phyloP scores from a whole-genome alignment of 1,140 invertebrate species.

The Portunus trituberculatus region DNA sequence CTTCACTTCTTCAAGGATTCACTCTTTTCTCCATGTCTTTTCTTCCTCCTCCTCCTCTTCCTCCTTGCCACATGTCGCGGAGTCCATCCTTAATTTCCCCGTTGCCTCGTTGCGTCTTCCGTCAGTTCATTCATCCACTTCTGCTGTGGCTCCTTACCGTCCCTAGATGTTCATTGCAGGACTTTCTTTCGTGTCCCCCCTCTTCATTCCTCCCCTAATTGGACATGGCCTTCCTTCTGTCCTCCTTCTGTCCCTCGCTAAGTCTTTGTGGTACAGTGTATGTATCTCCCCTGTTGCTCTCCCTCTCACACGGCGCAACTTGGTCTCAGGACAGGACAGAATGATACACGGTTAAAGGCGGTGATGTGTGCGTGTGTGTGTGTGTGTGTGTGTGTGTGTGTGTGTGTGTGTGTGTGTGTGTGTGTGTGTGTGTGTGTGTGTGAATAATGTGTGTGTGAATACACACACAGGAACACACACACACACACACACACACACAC shows the following conservation, averaged over 20 bases:
- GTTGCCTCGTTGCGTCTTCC: no score
- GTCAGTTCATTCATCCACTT: no score
- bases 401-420: slow-evolving; percentile 45
- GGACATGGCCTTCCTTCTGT: no score
- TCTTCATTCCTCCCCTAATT: background rate
- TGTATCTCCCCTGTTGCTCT: background rate
- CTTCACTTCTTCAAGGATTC: background rate
- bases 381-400: slow-evolving; percentile 48
- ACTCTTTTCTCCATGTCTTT: background rate
- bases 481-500: no score
- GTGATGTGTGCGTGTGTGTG: slow-evolving; percentile 30
- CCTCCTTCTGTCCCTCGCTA: no score
- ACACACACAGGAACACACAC: no score
- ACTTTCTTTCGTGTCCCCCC: background rate
- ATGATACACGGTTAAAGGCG: background rate
- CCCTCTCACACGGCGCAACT: background rate
- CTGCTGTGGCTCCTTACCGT: background rate
- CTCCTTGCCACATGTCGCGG: background rate
- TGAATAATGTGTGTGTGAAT: no score
- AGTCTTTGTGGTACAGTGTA: background rate
- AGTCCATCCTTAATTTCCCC: no score
- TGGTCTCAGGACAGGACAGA: background rate
- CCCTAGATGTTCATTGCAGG: background rate
- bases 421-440: slow-evolving; percentile 47
- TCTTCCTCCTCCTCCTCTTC: background rate